These are phyloP conservation scores for Lophotriccus pileatus DNA, from an alignment of 2,797 vertebrate species.

Conservation along the genomic window DNA sequence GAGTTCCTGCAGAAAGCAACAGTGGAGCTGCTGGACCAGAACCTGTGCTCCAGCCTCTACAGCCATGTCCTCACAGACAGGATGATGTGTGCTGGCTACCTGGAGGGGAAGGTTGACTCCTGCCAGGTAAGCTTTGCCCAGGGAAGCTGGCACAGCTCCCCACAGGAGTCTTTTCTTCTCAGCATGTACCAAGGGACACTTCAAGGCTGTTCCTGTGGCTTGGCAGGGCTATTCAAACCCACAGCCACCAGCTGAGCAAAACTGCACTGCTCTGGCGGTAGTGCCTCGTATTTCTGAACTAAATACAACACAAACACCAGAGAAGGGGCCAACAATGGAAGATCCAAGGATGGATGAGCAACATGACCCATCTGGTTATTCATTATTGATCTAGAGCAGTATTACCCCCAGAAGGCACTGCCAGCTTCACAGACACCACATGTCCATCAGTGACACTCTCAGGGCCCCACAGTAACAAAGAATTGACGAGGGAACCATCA, in stretches of 20 bases:
- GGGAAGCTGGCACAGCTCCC: not conserved
- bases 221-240: not conserved
- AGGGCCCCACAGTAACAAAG: not conserved
- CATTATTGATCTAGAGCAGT: not conserved
- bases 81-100: conserved; percentile 96
- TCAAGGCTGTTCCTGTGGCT: not conserved
- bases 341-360: not conserved
- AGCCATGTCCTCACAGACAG: conserved; percentile 82
- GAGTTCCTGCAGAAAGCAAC: conserved; percentile 89
- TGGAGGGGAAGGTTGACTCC: conserved; percentile 93
- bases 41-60: conserved; percentile 85
- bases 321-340: not conserved
- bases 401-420: not conserved
- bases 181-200: not conserved
- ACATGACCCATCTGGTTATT: not conserved
- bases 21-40: conserved; percentile 90
- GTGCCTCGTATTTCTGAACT: not conserved
- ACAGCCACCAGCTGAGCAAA: not conserved
- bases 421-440: not conserved
- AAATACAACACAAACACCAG: not conserved
- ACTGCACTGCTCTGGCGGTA: not conserved
- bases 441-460: not conserved
- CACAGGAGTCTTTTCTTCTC: accelerated
- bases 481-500: not conserved
- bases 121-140: conserved; percentile 85